Evolutionary conservation across 2,888 invertebrate species (phyloP), one percentile per base, ranked within the genome.

Genomic region (Cordylochernes scorpioides): DNA sequence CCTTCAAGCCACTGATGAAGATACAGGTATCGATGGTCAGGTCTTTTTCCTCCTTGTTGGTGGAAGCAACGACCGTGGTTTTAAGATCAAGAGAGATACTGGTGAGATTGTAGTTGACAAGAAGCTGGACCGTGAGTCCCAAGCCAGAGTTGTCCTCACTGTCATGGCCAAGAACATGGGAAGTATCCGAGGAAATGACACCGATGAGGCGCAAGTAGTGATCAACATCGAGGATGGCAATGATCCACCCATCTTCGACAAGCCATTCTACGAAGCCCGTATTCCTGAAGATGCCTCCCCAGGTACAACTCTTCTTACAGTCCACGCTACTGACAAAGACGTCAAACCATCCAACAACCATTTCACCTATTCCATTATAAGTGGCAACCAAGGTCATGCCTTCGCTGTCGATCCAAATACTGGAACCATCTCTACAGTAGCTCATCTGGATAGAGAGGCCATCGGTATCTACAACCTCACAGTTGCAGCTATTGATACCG

Each of bases 111-210:
- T 67, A 38, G 80, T 88, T 0, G 70, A 78, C 0, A 62, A 72
- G 34, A 67, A 68, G 47, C 60, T 74, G 36, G 80, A 82, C 43
- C 61, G 80, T 31, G 80, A 82, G 56, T 77, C 77, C 0, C 78
- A 80, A 52, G 78, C 71, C 46, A 62, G 82, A 34, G 78, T 78
- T 2, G 74, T 82, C 0, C 54, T 88, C 7, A 80, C 80, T 1
- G 82, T 86, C 0, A 64, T 88, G 60, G 86, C 86, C 0, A 91
- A 91, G 56, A 91, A 91, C 49, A 68, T 69, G 28, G 88, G 88
- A 9, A 77, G 82, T 12, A 84, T 91, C 42, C 64, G 71, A 21
- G 88, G 88, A 3, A 84, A 86, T 49, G 86, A 88, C 46, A 86
- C 84, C 0, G 86, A 84, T 48, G 82, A 80, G 55, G 86, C 86